These are phyloP conservation scores for Colostygia pectinataria DNA, from an alignment of 2,888 invertebrate genomes.

Conservation along the genomic window DNA sequence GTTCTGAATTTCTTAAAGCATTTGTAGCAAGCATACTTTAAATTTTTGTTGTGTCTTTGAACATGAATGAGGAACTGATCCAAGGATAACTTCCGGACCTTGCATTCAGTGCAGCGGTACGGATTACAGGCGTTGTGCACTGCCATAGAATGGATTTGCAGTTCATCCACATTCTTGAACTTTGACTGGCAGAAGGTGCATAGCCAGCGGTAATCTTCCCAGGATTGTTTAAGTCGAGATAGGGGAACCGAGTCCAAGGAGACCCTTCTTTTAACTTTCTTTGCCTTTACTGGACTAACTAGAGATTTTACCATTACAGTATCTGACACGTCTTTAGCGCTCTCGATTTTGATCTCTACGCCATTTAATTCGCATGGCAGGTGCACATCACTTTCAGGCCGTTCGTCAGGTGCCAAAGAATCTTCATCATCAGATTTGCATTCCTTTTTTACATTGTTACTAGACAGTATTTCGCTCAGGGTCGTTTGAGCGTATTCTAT, in stretches of 20 bases:
- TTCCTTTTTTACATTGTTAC: slow-evolving; percentile 10
- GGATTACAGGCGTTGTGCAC: slow-evolving; percentile 84
- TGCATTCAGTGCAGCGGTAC: slow-evolving; percentile 85
- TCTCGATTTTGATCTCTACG: slow-evolving; percentile 11
- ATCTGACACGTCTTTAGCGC: neutral
- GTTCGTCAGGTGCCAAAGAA: neutral
- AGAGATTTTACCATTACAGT: slow-evolving; percentile 17
- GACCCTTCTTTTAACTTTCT: slow-evolving; percentile 3
- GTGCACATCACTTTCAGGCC: neutral
- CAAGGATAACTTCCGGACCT: slow-evolving; percentile 49
- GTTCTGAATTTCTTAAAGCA: slow-evolving; percentile 51
- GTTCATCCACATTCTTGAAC: slow-evolving; percentile 53
- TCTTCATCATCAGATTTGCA: neutral
- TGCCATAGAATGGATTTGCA: slow-evolving; percentile 82
- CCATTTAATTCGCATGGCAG: neutral
- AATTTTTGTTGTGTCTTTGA: slow-evolving; percentile 81
- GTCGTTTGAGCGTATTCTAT: slow-evolving; percentile 35
- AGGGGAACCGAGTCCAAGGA: slow-evolving; percentile 41
- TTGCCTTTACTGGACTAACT: neutral
- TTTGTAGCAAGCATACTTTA: slow-evolving; percentile 73
- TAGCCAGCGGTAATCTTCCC: slow-evolving; percentile 61
- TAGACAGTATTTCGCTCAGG: neutral
- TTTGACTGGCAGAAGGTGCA: slow-evolving; percentile 61
- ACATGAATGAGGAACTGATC: slow-evolving; percentile 76
- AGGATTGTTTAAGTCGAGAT: slow-evolving; percentile 53